Evolutionary conservation across 2,113 vertebrate species (phyloP), one percentile per base, ranked within the genome.

Genomic region (Bos javanicus): DNA sequence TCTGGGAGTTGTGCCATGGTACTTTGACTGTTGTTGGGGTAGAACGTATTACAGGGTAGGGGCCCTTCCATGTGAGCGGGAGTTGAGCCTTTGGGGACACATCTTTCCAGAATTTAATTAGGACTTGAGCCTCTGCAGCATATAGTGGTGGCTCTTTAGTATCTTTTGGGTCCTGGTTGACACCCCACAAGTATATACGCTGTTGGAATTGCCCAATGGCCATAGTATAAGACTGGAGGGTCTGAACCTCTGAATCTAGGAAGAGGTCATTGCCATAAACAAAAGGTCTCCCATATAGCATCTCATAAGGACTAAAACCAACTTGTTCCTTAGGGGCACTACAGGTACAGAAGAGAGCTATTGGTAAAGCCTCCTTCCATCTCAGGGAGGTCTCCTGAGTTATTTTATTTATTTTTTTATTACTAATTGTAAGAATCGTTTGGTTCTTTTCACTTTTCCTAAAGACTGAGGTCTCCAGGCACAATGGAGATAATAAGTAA

Each of bases 151-250:
- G 19, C n/a, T 39, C 10, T 71, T 71, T 71, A 71, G 36, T 39
- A 23, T 23, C 5, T 39, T 39, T 39, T 71, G 19, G 1, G 10
- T 71, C 19, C 10, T 39, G 19, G 19, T 71, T 23, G n/a, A 74
- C 5, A 23, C 2, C 10, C n/a, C n/a, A 39, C 19, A 39, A 6
- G 19, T n/a, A 6, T 39, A 71, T 39, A 39, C 1, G 1, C n/a
- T 74, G 10, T 23, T 74, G n/a, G 19, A 74, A 74, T 74, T 39
- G 67, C 67, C 64, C n/a, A 39, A 1, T 71, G 5, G 19, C n/a
- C 67, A 23, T 74, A n/a, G 19, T 39, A 23, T 39, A 74, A 74
- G 19, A 74, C n/a, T 19, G n/a, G 10, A 39, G 67, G 1, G 21
- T 39, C 67, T 74, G n/a, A 39, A 19, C 67, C 5, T 74, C 67